Evolutionary conservation across 30 jellyfish, hydroid and myxozoan genomes (phyloP), one percentile per base, ranked within the genome.

Genomic region (Morbakka virulenta): DNA sequence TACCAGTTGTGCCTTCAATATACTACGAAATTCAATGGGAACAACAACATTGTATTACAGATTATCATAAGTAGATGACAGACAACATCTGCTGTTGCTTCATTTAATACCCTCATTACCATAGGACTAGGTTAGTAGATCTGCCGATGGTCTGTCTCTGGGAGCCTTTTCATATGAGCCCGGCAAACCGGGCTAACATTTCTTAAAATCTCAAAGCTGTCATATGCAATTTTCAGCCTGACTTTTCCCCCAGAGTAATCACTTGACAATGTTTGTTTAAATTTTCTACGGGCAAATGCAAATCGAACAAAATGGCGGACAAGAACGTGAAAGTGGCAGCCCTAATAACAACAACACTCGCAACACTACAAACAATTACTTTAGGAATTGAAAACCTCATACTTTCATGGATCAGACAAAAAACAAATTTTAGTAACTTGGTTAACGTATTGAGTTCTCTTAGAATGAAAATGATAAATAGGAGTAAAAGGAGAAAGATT

Each of bases 111-210:
- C n/a, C n/a, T n/a, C n/a, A n/a, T n/a, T n/a, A n/a, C n/a, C n/a
- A n/a, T n/a, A n/a, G n/a, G n/a, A n/a, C n/a, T n/a, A n/a, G n/a
- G n/a, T n/a, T n/a, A n/a, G n/a, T n/a, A n/a, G n/a, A n/a, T n/a
- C n/a, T n/a, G n/a, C n/a, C n/a, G n/a, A n/a, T n/a, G n/a, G n/a
- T n/a, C n/a, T n/a, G n/a, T n/a, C 57, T 17, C 57, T 41, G 9
- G 57, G 78, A 69, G 78, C 63, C 77, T 66, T 0, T 20, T 66
- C 78, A 0, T 66, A 66, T 66, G 68, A 29, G 78, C 78, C 78
- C 0, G 68, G 77, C 68, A 20, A 23, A 34, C 76, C 68, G 63
- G 78, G 76, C 33, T 66, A 17, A 28, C 29, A 20, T 50, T n/a
- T 12, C 32, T 29, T 66, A 17, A 28, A 68, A 20, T 50, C 24